phyloP scores from a whole-genome alignment of 2,113 vertebrate genomes.

The Mionectes macconnelli region DNA sequence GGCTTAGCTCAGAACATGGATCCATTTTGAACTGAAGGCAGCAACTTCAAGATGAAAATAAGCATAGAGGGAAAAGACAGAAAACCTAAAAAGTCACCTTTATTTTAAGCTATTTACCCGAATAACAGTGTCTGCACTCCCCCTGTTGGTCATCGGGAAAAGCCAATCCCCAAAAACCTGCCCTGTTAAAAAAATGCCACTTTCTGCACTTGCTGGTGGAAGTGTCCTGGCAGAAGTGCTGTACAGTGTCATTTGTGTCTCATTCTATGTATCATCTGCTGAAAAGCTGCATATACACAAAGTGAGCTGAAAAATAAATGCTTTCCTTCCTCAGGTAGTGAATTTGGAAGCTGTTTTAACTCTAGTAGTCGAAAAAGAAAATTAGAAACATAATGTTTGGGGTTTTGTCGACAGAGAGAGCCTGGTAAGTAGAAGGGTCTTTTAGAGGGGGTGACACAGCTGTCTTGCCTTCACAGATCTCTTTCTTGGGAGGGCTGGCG shows the following conservation, averaged over 20 bases:
- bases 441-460: not conserved
- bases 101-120: not conserved
- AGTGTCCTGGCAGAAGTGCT: not conserved
- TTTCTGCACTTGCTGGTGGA: not conserved
- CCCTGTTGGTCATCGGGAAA: not conserved
- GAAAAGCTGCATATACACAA: not conserved
- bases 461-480: conserved; percentile 82
- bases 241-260: not conserved
- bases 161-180: not conserved
- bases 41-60: not conserved
- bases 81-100: not conserved
- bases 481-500: conserved; percentile 90
- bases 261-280: not conserved
- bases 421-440: not conserved
- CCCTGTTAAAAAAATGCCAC: not conserved
- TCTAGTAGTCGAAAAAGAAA: not conserved
- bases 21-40: not conserved
- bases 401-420: not conserved
- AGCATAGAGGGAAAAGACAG: not conserved
- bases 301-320: not conserved
- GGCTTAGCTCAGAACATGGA: not conserved
- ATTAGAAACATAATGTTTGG: not conserved
- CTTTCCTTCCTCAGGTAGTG: not conserved
- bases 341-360: not conserved
- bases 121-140: conserved; percentile 15